These are phyloP conservation scores for Noctua janthina DNA, from an alignment of 2,888 invertebrate species.

Conservation along the genomic window DNA sequence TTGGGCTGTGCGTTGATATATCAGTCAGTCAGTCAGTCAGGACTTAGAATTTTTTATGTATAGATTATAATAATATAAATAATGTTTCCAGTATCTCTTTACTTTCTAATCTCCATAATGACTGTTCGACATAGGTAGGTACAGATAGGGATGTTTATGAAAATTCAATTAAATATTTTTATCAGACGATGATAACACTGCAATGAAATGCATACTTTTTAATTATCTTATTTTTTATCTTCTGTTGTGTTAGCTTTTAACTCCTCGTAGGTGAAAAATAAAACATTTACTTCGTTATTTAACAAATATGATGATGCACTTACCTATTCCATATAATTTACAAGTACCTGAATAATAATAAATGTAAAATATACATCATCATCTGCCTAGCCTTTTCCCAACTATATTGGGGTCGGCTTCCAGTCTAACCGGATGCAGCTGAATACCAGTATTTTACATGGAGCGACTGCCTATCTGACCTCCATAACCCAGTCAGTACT, in stretches of 20 bases:
- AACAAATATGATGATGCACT: neutral
- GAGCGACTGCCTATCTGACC: too few species aligned
- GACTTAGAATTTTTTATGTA: too few species aligned
- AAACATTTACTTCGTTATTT: neutral
- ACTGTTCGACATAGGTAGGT: constrained; percentile 11
- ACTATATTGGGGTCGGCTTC: too few species aligned
- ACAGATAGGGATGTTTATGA: constrained; percentile 34
- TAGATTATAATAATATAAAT: neutral
- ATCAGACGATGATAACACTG: constrained; percentile 6
- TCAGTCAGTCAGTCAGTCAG: too few species aligned
- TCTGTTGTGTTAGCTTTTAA: neutral
- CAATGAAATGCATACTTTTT: constrained; percentile 10
- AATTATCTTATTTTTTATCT: constrained; percentile 27
- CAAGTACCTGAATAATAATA: too few species aligned
- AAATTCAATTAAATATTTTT: constrained; percentile 26
- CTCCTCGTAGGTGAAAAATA: neutral
- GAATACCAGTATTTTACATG: too few species aligned
- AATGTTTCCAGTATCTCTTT: constrained; percentile 32
- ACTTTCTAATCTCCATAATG: constrained; percentile 56
- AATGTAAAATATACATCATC: too few species aligned
- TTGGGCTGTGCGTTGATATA: too few species aligned
- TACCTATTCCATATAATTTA: too few species aligned
- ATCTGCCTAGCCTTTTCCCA: too few species aligned
- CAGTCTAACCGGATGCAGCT: too few species aligned
- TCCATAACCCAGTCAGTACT: too few species aligned